Percentiles rank a stretch among this genome's conserved stretches.
These are phyloP conservation scores for Athetis lepigone DNA, from an alignment of 2,888 invertebrate species.

Conservation along the genomic window DNA sequence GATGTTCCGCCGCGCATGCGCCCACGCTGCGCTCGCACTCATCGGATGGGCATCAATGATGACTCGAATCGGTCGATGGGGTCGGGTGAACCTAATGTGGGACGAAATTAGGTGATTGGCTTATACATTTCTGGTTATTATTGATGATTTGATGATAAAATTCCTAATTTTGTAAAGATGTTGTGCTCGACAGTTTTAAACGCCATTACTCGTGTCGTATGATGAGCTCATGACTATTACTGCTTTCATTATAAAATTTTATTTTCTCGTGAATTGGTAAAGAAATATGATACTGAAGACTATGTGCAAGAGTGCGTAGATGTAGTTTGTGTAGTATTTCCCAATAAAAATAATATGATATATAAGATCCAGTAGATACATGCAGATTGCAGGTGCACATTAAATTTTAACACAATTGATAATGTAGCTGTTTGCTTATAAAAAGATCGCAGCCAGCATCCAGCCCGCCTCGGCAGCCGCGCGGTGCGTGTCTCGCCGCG, in stretches of 20 bases:
- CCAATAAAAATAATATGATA: background rate
- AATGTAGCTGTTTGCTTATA: constrained; percentile 4
- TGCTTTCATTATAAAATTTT: background rate
- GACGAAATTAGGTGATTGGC: constrained; percentile 49
- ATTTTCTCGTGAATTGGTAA: background rate
- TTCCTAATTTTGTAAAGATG: constrained; percentile 22
- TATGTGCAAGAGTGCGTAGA: background rate
- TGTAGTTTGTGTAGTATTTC: background rate
- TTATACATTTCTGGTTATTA: constrained; percentile 30
- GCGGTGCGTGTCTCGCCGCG: constrained; percentile 38
- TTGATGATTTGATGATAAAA: constrained; percentile 26
- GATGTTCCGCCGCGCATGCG: constrained; percentile 25
- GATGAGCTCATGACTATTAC: background rate
- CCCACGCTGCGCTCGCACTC: constrained; percentile 51
- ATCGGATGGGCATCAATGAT: constrained; percentile 34
- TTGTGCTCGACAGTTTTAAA: constrained; percentile 23
- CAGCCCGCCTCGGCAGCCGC: background rate
- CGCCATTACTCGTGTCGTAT: background rate
- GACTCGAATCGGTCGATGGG: constrained; percentile 20
- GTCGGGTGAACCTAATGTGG: constrained; percentile 39
- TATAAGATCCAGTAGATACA: constrained; percentile 1
- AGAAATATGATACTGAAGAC: background rate
- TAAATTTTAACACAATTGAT: constrained; percentile 5
- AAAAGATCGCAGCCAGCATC: background rate
- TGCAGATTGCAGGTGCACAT: constrained; percentile 5